These are phyloP conservation scores for Pseudoatta argentina DNA, from an alignment of 1,140 invertebrate species.

Conservation along the genomic window DNA sequence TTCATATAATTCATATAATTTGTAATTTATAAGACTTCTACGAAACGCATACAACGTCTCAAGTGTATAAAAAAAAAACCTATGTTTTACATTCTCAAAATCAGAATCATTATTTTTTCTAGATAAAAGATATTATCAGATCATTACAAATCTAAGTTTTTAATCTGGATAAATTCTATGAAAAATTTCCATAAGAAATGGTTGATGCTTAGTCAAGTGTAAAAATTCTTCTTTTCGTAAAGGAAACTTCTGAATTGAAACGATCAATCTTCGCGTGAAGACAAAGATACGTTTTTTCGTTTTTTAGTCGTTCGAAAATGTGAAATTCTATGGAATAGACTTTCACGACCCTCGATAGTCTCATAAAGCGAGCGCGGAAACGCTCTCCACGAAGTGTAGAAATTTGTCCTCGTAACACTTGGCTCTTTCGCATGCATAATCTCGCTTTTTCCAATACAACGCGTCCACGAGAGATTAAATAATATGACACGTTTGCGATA, in stretches of 20 bases:
- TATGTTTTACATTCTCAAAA: not conserved
- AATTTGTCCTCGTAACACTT: conserved; percentile 60
- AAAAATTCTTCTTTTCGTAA: not conserved
- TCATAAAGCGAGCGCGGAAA: conserved; percentile 35
- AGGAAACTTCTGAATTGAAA: not conserved
- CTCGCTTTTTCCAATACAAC: conserved; percentile 2
- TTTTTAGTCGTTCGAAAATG: not conserved
- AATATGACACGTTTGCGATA: conserved; percentile 27
- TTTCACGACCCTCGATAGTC: conserved; percentile 24
- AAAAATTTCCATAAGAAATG: not conserved
- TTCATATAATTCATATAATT: too few species aligned
- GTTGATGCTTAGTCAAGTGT: not conserved
- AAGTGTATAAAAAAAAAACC: not conserved
- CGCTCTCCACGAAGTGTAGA: conserved; percentile 46
- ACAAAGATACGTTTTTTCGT: not conserved
- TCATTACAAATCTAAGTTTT: not conserved
- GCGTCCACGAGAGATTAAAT: conserved; percentile 37
- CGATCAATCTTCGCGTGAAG: conserved; percentile 1
- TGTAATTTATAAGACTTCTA: not conserved
- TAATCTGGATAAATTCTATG: not conserved
- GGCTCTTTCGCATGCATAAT: conserved; percentile 28
- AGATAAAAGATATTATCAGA: not conserved
- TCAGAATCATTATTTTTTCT: not conserved
- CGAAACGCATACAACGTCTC: not conserved
- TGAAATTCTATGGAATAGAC: not conserved